phyloP scores from a whole-genome alignment of 2,113 vertebrate species.

The Cyprinodon variegatus region DNA sequence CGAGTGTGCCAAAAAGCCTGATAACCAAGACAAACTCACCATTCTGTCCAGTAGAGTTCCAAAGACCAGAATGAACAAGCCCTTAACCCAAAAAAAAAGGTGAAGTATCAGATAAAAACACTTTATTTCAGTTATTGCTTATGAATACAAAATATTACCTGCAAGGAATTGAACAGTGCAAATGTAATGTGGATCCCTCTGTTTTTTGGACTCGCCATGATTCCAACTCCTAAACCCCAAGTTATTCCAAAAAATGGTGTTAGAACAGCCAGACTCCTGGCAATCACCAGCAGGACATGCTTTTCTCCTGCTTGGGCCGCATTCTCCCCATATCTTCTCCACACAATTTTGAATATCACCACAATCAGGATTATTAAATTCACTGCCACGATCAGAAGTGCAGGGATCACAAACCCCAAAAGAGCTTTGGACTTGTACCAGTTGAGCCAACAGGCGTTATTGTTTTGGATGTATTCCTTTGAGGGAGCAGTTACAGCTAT shows the following conservation, averaged over 20 bases:
- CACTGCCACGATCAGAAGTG: conserved; percentile 65
- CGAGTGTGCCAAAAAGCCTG: too few relatives aligned
- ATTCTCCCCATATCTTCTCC: conserved; percentile 58
- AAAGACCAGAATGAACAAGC: conserved; percentile 84
- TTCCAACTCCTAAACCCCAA: conserved; percentile 78
- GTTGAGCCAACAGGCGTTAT: conserved; percentile 82
- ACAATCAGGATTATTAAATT: conserved; percentile 77
- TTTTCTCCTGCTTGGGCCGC: conserved; percentile 51
- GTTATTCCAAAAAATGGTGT: conserved; percentile 87
- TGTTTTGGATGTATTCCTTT: conserved; percentile 57
- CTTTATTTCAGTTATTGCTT: too few relatives aligned
- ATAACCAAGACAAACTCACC: conserved; percentile 55
- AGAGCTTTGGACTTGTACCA: conserved; percentile 81
- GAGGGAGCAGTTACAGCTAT: conserved; percentile 78
- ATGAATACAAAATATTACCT: conserved; percentile 73
- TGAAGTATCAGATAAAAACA: background rate
- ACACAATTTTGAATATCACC: conserved; percentile 81
- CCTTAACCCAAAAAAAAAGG: conserved; percentile 55
- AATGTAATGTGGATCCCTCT: conserved; percentile 78
- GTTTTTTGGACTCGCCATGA: conserved; percentile 8
- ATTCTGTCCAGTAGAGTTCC: conserved; percentile 81
- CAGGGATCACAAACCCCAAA: conserved; percentile 83
- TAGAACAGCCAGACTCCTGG: conserved; percentile 81
- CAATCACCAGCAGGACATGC: conserved; percentile 77
- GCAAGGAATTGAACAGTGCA: conserved; percentile 85